Conservation (phyloP, 1,140 invertebrate genomes). For the Oedothorax gibbosus region DNA sequence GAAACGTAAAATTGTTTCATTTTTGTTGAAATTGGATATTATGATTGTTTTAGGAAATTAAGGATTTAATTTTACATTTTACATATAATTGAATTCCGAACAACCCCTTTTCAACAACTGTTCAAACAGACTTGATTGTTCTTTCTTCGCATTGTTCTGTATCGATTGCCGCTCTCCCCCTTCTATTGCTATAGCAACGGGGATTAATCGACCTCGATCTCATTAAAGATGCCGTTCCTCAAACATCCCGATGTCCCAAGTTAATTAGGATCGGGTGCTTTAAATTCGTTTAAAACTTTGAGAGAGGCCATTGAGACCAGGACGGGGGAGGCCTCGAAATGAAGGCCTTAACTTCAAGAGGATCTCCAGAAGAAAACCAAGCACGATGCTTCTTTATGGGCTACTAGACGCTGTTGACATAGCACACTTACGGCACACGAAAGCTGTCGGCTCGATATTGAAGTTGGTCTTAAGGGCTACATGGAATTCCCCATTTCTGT, state of each 20-base stretch:
- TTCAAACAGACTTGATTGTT: neutral
- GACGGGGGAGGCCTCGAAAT: slow-evolving; percentile 47
- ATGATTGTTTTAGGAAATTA: too few species aligned
- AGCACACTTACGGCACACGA: slow-evolving; percentile 52
- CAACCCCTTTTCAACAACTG: neutral
- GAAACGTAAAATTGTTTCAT: too few species aligned
- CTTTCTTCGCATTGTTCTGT: slow-evolving; percentile 45
- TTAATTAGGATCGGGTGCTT: slow-evolving; percentile 61
- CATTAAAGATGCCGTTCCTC: slow-evolving; percentile 60
- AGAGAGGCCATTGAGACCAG: slow-evolving; percentile 32
- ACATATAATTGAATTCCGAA: too few species aligned
- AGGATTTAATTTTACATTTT: too few species aligned
- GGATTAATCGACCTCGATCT: slow-evolving; percentile 57
- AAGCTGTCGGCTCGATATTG: slow-evolving; percentile 59
- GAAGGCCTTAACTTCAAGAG: slow-evolving; percentile 19
- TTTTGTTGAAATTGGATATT: too few species aligned
- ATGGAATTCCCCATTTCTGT: slow-evolving; percentile 47
- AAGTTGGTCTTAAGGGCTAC: slow-evolving; percentile 59
- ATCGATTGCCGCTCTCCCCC: slow-evolving; percentile 42
- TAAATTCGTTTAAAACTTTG: slow-evolving; percentile 59
- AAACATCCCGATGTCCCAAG: slow-evolving; percentile 58
- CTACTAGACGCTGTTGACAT: slow-evolving; percentile 57
- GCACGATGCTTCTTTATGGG: slow-evolving; percentile 60
- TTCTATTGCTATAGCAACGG: slow-evolving; percentile 51
- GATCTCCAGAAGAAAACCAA: slow-evolving; percentile 34